phyloP scores from a whole-genome alignment of 2,797 vertebrate species.

The Eupleurogrammus muticus region DNA sequence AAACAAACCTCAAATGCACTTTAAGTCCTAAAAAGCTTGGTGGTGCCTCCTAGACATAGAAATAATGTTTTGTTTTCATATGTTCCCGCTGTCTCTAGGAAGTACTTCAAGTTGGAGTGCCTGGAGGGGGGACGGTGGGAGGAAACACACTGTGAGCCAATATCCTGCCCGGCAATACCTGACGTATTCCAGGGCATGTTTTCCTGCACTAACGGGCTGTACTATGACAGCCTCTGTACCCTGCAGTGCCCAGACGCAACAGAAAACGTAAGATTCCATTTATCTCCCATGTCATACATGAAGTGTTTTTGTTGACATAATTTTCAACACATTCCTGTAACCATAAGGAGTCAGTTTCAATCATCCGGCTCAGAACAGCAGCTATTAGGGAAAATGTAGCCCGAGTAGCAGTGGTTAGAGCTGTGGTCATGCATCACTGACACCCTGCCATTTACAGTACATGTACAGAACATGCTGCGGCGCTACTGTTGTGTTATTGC shows the following conservation, averaged over 20 bases:
- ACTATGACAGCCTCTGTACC: slow-evolving; percentile 88
- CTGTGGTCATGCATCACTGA: not conserved
- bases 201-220: slow-evolving; percentile 89
- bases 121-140: slow-evolving; percentile 91
- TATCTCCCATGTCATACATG: not conserved
- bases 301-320: not conserved
- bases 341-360: not conserved
- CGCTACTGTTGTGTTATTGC: not conserved
- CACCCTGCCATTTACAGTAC: not conserved
- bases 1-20: not conserved
- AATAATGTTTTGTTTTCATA: slow-evolving; percentile 2
- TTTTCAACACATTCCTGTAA: not conserved
- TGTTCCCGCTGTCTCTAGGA: slow-evolving; percentile 80
- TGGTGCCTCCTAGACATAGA: not conserved
- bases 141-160: slow-evolving; percentile 85
- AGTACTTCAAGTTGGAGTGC: slow-evolving; percentile 92
- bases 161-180: slow-evolving; percentile 87
- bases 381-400: not conserved
- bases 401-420: not conserved
- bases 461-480: not conserved
- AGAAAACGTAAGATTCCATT: slow-evolving; percentile 73
- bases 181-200: slow-evolving; percentile 95
- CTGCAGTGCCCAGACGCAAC: slow-evolving; percentile 83
- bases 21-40: not conserved
- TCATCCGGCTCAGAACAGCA: not conserved